phyloP scores from a whole-genome alignment of 2,797 vertebrate genomes.

The Eulemur albifrons region DNA sequence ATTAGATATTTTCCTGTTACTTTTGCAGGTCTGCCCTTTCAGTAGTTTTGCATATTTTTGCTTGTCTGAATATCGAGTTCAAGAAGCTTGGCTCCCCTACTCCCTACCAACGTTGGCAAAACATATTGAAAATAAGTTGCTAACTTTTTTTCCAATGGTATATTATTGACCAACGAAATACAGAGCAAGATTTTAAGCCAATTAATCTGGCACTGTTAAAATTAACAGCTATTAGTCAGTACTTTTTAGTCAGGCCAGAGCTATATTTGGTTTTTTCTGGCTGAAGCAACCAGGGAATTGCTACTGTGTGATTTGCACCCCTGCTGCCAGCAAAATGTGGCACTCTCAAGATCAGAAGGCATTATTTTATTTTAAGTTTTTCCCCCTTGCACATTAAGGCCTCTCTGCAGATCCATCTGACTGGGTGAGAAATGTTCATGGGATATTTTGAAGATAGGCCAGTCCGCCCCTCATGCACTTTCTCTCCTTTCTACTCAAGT shows the following conservation, averaged over 20 bases:
- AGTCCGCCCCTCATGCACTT: rapidly evolving
- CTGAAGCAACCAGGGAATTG: neutral
- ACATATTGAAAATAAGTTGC: neutral
- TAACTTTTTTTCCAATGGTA: neutral
- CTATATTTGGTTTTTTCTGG: neutral
- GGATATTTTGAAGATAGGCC: neutral
- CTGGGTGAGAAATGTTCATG: neutral
- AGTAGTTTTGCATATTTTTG: neutral
- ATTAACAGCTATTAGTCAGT: rapidly evolving
- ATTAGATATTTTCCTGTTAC: too few species aligned
- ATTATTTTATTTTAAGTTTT: neutral
- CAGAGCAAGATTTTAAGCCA: neutral
- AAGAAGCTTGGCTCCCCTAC: neutral
- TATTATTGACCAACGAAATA: neutral
- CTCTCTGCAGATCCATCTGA: neutral
- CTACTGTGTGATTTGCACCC: neutral
- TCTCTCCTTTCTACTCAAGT: neutral
- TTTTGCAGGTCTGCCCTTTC: too few species aligned
- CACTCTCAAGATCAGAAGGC: neutral
- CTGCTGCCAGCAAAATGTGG: neutral
- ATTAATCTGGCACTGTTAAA: neutral
- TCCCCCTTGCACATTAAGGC: neutral
- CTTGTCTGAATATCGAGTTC: neutral
- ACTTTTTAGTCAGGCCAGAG: neutral
- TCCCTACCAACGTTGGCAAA: neutral